Percentiles rank a stretch among this genome's conserved stretches.
Evolutionary conservation across 2,113 vertebrate species (phyloP).

Genomic region (Leptocoma aspasia): DNA sequence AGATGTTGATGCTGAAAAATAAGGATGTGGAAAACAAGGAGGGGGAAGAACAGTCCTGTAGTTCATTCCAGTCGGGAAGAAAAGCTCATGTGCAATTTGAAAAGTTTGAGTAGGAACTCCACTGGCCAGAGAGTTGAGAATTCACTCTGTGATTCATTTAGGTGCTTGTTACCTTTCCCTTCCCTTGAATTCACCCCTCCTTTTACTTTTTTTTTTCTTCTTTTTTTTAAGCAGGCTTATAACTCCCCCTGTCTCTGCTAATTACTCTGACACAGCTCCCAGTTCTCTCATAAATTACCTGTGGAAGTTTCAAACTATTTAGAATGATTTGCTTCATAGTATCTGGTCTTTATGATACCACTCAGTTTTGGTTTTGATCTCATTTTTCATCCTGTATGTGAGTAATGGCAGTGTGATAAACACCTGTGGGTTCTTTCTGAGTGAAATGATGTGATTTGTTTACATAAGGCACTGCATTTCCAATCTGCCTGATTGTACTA

Average conservation of each 20-base stretch:
- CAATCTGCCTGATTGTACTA: conserved; percentile 25
- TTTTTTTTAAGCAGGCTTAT: not conserved
- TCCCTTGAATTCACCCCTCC: not conserved
- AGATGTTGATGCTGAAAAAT: not conserved
- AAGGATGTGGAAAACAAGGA: not conserved
- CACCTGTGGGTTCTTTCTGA: not conserved
- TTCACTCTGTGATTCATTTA: not conserved
- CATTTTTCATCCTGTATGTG: not conserved
- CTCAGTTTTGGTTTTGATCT: not conserved
- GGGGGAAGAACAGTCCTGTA: not conserved
- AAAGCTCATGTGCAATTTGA: not conserved
- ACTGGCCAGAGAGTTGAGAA: not conserved
- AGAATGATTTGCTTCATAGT: not conserved
- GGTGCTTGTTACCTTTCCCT: not conserved
- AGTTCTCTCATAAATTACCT: not conserved
- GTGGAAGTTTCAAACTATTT: not conserved
- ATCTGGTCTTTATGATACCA: not conserved
- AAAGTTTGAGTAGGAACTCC: not conserved
- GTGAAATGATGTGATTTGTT: conserved; percentile 28
- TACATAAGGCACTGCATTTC: conserved; percentile 3
- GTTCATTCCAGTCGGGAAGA: not conserved
- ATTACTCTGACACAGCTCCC: not conserved
- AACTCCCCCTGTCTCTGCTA: not conserved
- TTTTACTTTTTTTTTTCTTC: not conserved
- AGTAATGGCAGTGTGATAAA: not conserved